These are phyloP conservation scores for Sparus aurata DNA, from an alignment of 2,797 vertebrate genomes.

Conservation along the genomic window DNA sequence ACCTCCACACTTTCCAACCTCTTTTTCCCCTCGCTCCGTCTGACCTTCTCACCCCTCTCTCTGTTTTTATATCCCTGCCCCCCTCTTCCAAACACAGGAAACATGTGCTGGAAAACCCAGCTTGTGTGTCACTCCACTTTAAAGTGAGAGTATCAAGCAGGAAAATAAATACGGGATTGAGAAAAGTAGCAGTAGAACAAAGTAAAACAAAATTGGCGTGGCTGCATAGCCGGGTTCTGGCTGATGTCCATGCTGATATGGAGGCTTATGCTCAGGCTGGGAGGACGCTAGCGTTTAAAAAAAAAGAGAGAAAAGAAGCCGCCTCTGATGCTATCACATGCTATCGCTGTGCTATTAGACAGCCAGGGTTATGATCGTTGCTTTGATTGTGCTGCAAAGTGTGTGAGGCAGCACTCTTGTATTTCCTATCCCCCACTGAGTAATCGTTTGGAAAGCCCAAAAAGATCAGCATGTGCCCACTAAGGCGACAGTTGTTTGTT, in stretches of 20 bases:
- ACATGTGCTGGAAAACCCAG: conserved; percentile 72
- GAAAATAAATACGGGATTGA: conserved; percentile 76
- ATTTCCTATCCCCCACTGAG: conserved; percentile 42
- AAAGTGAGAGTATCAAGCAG: conserved; percentile 77
- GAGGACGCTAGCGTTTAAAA: conserved; percentile 53
- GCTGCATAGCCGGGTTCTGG: conserved; percentile 68
- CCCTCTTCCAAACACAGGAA: conserved; percentile 78
- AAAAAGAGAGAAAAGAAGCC: conserved; percentile 41
- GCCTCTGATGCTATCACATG: conserved; percentile 65
- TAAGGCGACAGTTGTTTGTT: conserved; percentile 11
- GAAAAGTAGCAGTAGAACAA: conserved; percentile 76
- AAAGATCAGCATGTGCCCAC: conserved; percentile 43
- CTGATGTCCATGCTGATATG: conserved; percentile 78
- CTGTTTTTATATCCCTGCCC: conserved; percentile 73
- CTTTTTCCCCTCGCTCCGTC: conserved; percentile 56
- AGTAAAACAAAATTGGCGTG: conserved; percentile 70
- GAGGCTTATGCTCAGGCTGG: conserved; percentile 45
- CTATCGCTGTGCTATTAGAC: conserved; percentile 61
- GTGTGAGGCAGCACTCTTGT: conserved; percentile 50
- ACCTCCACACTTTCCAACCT: conserved; percentile 65
- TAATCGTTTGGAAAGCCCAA: conserved; percentile 42
- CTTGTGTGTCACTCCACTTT: conserved; percentile 77
- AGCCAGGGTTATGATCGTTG: conserved; percentile 57
- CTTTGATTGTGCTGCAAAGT: conserved; percentile 60
- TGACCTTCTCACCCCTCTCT: conserved; percentile 72